These are phyloP conservation scores for Lamprologus callipterus DNA, from an alignment of 2,113 vertebrate genomes.

Conservation along the genomic window DNA sequence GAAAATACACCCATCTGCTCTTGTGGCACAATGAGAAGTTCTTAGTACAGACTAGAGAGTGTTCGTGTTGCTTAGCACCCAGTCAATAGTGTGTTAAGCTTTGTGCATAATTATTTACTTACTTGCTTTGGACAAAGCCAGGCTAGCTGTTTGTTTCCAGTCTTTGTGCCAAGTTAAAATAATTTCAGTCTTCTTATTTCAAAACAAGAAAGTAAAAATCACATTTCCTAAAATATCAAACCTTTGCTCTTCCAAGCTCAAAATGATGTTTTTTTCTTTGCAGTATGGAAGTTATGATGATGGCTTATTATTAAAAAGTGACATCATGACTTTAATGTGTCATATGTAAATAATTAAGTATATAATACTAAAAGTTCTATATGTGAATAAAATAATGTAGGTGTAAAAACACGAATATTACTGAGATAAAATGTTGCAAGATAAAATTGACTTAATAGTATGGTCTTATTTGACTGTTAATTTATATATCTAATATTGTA, in stretches of 20 bases:
- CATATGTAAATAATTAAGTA: not conserved
- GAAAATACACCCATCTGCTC: not conserved
- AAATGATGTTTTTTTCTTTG: not conserved
- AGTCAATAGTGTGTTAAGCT: not conserved
- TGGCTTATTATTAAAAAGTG: not conserved
- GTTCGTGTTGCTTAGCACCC: not conserved
- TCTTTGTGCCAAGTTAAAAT: not conserved
- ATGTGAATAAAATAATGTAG: not conserved
- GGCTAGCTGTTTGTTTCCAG: not conserved
- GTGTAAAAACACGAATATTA: not conserved
- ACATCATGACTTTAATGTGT: not conserved
- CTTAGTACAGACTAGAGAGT: not conserved
- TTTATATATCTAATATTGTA: not conserved
- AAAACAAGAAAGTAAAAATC: not conserved
- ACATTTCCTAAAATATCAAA: not conserved
- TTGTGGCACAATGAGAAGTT: not conserved
- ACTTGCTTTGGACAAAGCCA: not conserved
- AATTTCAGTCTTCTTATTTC: not conserved
- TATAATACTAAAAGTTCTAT: fast-evolving
- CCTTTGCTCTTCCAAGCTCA: not conserved
- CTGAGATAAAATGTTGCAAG: not conserved
- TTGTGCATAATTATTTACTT: not conserved
- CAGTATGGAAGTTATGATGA: not conserved
- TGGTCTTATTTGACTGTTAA: not conserved
- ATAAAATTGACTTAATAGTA: fast-evolving